These are phyloP conservation scores for Mugil cephalus DNA, from an alignment of 2,113 vertebrate genomes.

Conservation along the genomic window DNA sequence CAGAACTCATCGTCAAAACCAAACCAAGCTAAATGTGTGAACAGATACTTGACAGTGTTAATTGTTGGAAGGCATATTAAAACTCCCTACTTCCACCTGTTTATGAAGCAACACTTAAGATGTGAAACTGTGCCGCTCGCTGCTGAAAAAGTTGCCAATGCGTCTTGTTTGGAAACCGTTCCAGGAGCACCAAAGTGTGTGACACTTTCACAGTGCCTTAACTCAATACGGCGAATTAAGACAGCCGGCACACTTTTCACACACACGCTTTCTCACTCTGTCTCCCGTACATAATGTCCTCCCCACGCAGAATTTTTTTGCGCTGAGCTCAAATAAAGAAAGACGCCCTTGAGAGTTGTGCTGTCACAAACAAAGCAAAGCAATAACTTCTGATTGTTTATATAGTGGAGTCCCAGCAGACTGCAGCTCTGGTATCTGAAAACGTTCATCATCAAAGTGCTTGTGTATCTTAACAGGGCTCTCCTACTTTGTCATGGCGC, in stretches of 20 bases:
- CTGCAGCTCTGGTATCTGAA: constrained; percentile 43
- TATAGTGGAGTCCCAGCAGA: constrained; percentile 49
- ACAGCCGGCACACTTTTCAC: constrained; percentile 36
- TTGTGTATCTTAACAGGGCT: constrained; percentile 25
- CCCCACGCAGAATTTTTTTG: constrained; percentile 43
- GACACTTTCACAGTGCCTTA: constrained; percentile 13
- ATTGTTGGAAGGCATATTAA: neutral
- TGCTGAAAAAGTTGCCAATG: neutral
- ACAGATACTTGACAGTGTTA: neutral
- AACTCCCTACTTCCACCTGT: neutral
- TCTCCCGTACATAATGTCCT: constrained; percentile 34
- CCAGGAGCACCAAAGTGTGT: constrained; percentile 9
- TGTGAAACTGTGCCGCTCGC: neutral
- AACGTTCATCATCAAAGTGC: constrained; percentile 35
- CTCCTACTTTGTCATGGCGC: constrained; percentile 28
- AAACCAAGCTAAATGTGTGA: constrained; percentile 14
- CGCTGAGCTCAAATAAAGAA: constrained; percentile 31
- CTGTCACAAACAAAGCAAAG: constrained; percentile 55
- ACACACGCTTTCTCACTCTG: neutral
- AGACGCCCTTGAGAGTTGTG: constrained; percentile 59
- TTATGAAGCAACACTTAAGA: neutral
- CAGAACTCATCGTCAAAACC: constrained; percentile 12
- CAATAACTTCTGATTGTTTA: constrained; percentile 64
- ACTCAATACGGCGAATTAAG: constrained; percentile 19
- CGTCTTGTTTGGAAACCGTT: neutral